Evolutionary conservation across 2,113 vertebrate species (phyloP), one percentile per base, ranked within the genome.

Genomic region (Sardina pilchardus): DNA sequence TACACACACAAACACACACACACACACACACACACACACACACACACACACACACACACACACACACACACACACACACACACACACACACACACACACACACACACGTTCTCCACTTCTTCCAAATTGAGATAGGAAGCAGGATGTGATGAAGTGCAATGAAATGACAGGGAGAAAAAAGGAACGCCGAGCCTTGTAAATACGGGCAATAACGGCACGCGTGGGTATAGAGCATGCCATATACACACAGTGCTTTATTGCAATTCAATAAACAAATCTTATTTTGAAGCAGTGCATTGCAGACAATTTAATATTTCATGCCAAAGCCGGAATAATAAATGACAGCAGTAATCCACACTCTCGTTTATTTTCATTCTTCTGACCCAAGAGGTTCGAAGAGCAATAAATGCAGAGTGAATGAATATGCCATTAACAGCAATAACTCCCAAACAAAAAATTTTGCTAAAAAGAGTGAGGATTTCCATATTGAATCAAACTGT

Each of bases 131-230:
- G 26, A 30, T 71, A 26, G 1, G 26, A 30, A 26, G 26, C 7
- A 10, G 63, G 5, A 3, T 78, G 30, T 78, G 71, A 36, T 36
- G 3, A 6, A 78, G 71, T 67, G 56, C 5, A 14, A 34, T 30
- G 63, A 71, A 71, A 71, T 34, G n/a, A 71, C 59, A 63, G 63
- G 63, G 30, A 30, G 63, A 71, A 71, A 71, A 78, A 36, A 78
- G 71, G 16, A 78, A 36, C 26, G 14, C 14, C 4, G 30, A 71
- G 26, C 63, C n/a, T 3, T 71, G 63, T 71, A 71, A 26, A 71
- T 30, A 71, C 12, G 63, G 14, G 34, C 8, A 71, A 26, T 71
- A 78, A 63, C 14, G 71, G 71, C 71, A 36, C 10, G 6, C 5
- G 4, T 4, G 34, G 30, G 30, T 14, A 16, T 5, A 78, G 30